A percentile compares a stretch with the other conserved stretches of the same genome.
Conservation (phyloP, 2,113 vertebrate species). For the Bagarius yarrelli region DNA sequence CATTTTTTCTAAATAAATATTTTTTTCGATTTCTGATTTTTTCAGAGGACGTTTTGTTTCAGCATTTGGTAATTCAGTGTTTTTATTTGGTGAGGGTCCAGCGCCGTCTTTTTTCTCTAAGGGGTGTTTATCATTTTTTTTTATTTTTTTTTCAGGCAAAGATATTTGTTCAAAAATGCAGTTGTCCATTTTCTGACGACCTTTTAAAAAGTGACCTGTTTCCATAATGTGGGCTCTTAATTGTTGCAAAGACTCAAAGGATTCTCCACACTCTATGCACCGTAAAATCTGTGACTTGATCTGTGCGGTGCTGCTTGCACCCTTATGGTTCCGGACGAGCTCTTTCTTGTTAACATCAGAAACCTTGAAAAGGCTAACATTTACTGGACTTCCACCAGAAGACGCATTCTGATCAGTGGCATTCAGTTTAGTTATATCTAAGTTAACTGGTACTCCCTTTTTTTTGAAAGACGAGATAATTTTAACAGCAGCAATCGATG, state of each 20-base stretch:
- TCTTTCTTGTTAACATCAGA: conserved; percentile 50
- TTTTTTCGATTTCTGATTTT: conserved; percentile 85
- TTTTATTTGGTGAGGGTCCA: conserved; percentile 81
- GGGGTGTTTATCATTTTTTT: conserved; percentile 85
- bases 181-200: conserved; percentile 88
- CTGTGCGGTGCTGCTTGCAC: conserved; percentile 85
- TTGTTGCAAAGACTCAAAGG: conserved; percentile 91
- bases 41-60: conserved; percentile 73
- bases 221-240: conserved; percentile 98
- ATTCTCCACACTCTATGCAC: conserved; percentile 96
- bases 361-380: conserved; percentile 4
- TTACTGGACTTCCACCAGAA: conserved; percentile 67
- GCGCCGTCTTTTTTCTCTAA: conserved; percentile 88
- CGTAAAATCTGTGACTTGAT: conserved; percentile 94
- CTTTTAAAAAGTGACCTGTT: conserved; percentile 94
- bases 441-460: conserved; percentile 83
- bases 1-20: conserved; percentile 67
- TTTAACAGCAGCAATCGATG: conserved; percentile 88
- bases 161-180: conserved; percentile 68
- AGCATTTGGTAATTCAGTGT: conserved; percentile 65
- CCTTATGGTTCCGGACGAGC: conserved; percentile 70
- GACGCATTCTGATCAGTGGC: conserved; percentile 78
- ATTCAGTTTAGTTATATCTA: conserved; percentile 84
- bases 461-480: conserved; percentile 84
- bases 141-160: conserved; percentile 69